Conservation (phyloP, 2,888 invertebrate species). For the Omphaloscelis lunosa region DNA sequence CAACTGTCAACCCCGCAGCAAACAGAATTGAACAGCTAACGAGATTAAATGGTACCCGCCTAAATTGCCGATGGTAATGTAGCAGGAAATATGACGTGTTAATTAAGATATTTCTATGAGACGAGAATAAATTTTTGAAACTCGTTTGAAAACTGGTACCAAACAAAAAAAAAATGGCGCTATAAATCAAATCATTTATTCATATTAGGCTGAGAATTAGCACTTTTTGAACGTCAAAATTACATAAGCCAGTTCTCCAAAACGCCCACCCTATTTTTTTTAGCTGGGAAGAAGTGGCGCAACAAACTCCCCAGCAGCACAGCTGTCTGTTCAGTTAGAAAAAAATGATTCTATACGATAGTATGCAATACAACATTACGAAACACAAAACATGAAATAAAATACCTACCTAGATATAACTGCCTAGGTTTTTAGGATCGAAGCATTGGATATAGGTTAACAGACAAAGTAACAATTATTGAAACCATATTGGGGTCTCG, state of each 20-base stretch:
- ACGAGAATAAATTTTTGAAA: slow-evolving; percentile 8
- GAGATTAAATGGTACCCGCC: slow-evolving; percentile 46
- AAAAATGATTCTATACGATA: neutral
- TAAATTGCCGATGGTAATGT: slow-evolving; percentile 38
- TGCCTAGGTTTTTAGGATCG: neutral
- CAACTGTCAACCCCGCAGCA: slow-evolving; percentile 66
- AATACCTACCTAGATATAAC: neutral
- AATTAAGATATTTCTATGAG: slow-evolving; percentile 23
- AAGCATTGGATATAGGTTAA: slow-evolving; percentile 43
- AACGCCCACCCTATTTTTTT: neutral
- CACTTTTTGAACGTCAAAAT: neutral
- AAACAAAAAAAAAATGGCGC: neutral
- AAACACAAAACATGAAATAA: neutral
- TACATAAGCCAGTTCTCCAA: neutral
- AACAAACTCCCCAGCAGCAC: neutral
- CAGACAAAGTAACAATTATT: slow-evolving; percentile 72
- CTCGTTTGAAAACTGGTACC: neutral
- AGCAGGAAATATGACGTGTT: slow-evolving; percentile 24
- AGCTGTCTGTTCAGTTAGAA: neutral
- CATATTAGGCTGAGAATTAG: neutral
- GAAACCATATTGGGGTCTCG: slow-evolving; percentile 83
- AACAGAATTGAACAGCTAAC: slow-evolving; percentile 55
- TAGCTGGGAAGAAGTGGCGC: neutral
- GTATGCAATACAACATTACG: neutral
- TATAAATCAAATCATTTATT: neutral